phyloP scores from a whole-genome alignment of 2,113 vertebrate species.

The Rhabdomys dilectus region DNA sequence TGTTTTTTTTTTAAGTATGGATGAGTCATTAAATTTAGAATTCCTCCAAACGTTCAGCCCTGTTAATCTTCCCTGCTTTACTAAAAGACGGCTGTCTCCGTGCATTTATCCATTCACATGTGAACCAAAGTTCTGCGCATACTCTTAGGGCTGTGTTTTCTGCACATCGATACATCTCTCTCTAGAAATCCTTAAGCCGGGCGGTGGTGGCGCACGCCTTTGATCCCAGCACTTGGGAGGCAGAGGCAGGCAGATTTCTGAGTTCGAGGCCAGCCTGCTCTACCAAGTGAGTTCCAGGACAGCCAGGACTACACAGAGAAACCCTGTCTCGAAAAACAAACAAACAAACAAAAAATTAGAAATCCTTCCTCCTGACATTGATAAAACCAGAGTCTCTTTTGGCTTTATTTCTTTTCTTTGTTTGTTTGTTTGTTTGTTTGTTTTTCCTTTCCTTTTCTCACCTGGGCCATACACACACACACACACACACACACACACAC shows the following conservation, averaged over 20 bases:
- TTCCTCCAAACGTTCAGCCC: not conserved
- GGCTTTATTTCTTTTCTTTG: too few species aligned
- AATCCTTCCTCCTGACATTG: slow-evolving; percentile 41
- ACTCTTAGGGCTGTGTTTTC: slow-evolving; percentile 23
- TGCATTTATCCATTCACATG: not conserved
- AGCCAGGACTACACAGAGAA: too few species aligned
- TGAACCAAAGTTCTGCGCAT: not conserved
- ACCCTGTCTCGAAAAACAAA: too few species aligned
- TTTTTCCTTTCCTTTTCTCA: not conserved
- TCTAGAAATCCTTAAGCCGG: slow-evolving; percentile 41
- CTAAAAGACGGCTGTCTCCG: not conserved
- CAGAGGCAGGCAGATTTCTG: too few species aligned
- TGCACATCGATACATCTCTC: slow-evolving; percentile 38
- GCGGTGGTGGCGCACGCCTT: too few species aligned
- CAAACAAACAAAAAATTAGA: too few species aligned
- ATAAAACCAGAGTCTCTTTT: slow-evolving; percentile 25
- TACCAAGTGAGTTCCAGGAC: too few species aligned
- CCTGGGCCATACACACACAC: not conserved
- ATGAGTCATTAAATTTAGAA: slow-evolving; percentile 45
- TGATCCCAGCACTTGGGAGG: too few species aligned
- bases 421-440: too few species aligned
- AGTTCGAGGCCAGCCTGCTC: too few species aligned
- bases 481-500: not conserved
- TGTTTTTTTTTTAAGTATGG: slow-evolving; percentile 37
- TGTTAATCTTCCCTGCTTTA: not conserved